Evolutionary conservation across 2,888 invertebrate species (phyloP).

Genomic region (Stegana nigrithorax): DNA sequence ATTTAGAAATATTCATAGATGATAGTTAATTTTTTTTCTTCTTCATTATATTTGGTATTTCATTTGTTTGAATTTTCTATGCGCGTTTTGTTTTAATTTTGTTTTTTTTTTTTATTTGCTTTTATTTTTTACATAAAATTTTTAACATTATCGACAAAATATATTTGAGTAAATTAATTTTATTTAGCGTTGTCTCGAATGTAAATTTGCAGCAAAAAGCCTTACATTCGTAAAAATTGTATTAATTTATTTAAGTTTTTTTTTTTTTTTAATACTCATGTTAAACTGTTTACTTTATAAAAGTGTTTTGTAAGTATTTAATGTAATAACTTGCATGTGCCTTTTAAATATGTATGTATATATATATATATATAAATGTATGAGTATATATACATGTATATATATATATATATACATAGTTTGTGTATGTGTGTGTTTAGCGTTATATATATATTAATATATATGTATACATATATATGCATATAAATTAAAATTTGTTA

Average conservation of each 20-base stretch:
- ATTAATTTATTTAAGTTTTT: not conserved
- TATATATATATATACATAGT: slow-evolving; percentile 6
- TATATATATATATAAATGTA: not conserved
- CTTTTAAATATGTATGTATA: not conserved
- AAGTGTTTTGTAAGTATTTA: not conserved
- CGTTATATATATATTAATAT: not conserved
- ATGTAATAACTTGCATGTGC: not conserved
- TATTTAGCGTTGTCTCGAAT: slow-evolving; percentile 24
- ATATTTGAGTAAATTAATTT: slow-evolving; percentile 41
- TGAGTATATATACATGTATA: slow-evolving; percentile 16
- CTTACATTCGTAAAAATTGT: not conserved
- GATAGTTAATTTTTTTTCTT: slow-evolving; percentile 20
- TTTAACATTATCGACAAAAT: slow-evolving; percentile 63
- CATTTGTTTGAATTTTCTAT: slow-evolving; percentile 8
- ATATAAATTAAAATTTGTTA: too few species aligned
- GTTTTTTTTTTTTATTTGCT: slow-evolving; percentile 26
- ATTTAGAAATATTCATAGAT: too few species aligned
- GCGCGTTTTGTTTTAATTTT: slow-evolving; percentile 14
- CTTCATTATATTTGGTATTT: not conserved
- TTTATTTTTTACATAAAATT: slow-evolving; percentile 32
- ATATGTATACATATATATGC: not conserved
- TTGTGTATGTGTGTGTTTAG: not conserved
- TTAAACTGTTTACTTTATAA: not conserved
- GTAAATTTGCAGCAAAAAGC: slow-evolving; percentile 21
- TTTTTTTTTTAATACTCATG: not conserved